Evolutionary conservation across 2,888 invertebrate species (phyloP).

Genomic region (Sesia bembeciformis): DNA sequence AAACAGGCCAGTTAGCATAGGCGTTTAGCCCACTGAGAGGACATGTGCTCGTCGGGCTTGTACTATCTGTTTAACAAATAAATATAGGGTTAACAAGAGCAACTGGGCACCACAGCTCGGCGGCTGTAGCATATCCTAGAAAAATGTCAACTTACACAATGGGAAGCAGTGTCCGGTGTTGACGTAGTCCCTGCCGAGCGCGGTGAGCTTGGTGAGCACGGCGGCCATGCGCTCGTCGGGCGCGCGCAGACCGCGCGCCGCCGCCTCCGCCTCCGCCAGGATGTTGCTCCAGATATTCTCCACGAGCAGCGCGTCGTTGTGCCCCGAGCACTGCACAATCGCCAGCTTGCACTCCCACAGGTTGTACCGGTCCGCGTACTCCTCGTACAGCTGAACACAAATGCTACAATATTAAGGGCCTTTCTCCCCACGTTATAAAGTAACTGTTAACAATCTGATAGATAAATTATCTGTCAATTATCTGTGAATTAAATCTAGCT

Average conservation of each 20-base stretch:
- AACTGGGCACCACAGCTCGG: no score
- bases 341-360: conserved; percentile 95
- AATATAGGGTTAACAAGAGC: no score
- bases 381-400: conserved; percentile 84
- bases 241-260: conserved; percentile 54
- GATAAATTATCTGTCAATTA: no score
- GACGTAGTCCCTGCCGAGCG: conserved; percentile 84
- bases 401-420: no score
- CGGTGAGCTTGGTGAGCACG: conserved; percentile 83
- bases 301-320: conserved; percentile 89
- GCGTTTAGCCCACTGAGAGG: no score
- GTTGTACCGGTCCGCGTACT: conserved; percentile 92
- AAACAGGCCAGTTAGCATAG: no score
- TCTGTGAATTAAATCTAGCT: no score
- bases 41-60: no score
- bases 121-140: no score
- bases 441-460: no score
- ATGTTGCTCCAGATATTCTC: conserved; percentile 95
- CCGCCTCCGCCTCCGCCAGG: conserved; percentile 74
- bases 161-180: conserved; percentile 92
- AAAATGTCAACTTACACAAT: conserved; percentile 71
- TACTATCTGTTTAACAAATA: no score
- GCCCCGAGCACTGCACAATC: conserved; percentile 95
- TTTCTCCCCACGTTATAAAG: no score
- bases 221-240: conserved; percentile 76